Conservation (phyloP, 2,888 invertebrate species). For the Cryptus viduatorius region DNA sequence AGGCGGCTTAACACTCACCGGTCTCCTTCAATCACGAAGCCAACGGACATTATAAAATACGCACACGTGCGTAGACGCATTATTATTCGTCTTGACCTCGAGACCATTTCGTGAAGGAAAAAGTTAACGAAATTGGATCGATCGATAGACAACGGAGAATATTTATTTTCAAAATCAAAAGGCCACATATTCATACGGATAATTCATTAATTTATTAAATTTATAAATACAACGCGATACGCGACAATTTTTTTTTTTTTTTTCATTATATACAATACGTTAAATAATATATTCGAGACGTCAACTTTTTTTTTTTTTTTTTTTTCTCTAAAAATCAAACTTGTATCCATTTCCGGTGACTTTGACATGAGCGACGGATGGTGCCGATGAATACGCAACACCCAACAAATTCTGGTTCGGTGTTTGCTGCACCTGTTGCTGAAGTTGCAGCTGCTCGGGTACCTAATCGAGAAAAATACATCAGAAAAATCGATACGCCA, state of each 20-base stretch:
- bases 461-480: conserved; percentile 68
- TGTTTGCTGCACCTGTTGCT: conserved; percentile 70
- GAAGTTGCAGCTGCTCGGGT: conserved; percentile 73
- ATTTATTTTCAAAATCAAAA: not conserved
- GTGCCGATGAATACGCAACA: conserved; percentile 85
- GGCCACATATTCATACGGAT: not conserved
- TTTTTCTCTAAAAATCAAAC: conserved; percentile 75
- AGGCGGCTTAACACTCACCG: conserved; percentile 69
- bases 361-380: conserved; percentile 86
- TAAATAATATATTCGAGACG: not conserved
- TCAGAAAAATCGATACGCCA: not conserved
- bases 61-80: conserved; percentile 19
- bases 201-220: not conserved
- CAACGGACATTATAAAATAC: not conserved
- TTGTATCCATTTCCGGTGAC: conserved; percentile 84
- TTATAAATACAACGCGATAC: conserved; percentile 5
- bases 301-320: not conserved
- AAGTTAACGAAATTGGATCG: conserved; percentile 16
- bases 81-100: conserved; percentile 45
- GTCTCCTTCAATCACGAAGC: conserved; percentile 29
- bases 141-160: not conserved
- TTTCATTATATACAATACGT: conserved; percentile 29
- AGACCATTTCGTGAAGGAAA: conserved; percentile 26
- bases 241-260: not conserved
- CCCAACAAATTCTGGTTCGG: conserved; percentile 79